Base-by-base conservation (phyloP, 1,140 invertebrate genomes). In the Coelopa frigida region DNA sequence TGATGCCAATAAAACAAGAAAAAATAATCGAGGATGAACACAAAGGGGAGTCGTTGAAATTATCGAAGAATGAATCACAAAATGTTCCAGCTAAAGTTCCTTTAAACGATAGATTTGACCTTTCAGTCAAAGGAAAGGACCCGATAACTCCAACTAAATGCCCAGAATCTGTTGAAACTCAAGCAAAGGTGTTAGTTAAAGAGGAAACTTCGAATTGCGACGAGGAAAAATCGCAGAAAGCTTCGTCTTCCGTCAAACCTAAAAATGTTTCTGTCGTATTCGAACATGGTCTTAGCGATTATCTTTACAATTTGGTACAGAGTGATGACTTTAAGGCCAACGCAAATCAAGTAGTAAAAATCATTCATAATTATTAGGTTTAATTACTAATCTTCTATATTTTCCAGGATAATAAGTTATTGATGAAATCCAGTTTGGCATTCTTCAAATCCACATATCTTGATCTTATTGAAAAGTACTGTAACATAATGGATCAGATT, bases 381-480 rank as follows among this genome's bases (percentile, higher is more conserved):
- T 10, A 26, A 43, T 5, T 5, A 26, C 5, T 4, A 12, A 6
- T 10, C 32, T n/a, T 33, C 26, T 24, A 39, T 39, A 12, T 5
- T 24, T 23, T 18, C 7, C n/a, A 51, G 49, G 22, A 41, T 6
- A 47, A 51, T 14, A 24, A 47, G 7, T 21, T 37, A 3, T 43
- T 38, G 8, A 41, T 67, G 0, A 52, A 49, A 12, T 46, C 40
- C 20, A 48, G 47, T 1, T 47, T 58, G 0, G 39, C 37, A 1
- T 48, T 55, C 17, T 67, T 56, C 12, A 61, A 58, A 46, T 43
- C 39, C 10, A 58, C 50, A 5, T 59, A 68, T 22, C 35, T 58
- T 1, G 59, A 68, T 15, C 41, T 68, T 4, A 58, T 69, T 54
- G 66, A 69, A 37, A 64, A 66, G 38, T 68, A 61, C 31, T 68